Evolutionary conservation across 2,888 invertebrate species (phyloP).

Genomic region (Megaustenia siamemsis): DNA sequence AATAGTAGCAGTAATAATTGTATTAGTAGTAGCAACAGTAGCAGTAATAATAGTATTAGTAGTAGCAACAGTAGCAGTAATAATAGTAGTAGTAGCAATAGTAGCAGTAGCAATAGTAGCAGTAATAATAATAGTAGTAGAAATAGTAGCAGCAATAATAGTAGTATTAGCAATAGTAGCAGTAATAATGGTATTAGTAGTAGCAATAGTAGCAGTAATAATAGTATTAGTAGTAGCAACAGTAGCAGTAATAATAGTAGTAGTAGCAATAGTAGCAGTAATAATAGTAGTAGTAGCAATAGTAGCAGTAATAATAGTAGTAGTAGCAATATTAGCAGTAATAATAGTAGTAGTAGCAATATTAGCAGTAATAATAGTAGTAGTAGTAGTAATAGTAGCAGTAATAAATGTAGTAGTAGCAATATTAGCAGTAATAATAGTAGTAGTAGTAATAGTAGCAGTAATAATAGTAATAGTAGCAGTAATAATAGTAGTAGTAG

Average conservation of each 20-base stretch:
- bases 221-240: background rate
- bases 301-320: background rate
- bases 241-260: background rate
- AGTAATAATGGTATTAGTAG: too few species aligned
- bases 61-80: background rate
- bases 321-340: background rate
- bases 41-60: background rate
- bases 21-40: background rate
- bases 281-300: background rate
- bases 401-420: background rate
- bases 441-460: background rate
- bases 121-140: background rate
- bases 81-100: background rate
- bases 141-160: background rate
- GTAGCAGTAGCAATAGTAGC: background rate
- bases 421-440: background rate
- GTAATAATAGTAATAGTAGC: too few species aligned
- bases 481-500: background rate
- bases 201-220: background rate
- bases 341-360: background rate
- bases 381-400: background rate
- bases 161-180: too few species aligned
- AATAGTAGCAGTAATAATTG: background rate
- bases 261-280: background rate
- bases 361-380: background rate